Conservation (phyloP, 2,113 vertebrate genomes). For the Trichechus manatus region DNA sequence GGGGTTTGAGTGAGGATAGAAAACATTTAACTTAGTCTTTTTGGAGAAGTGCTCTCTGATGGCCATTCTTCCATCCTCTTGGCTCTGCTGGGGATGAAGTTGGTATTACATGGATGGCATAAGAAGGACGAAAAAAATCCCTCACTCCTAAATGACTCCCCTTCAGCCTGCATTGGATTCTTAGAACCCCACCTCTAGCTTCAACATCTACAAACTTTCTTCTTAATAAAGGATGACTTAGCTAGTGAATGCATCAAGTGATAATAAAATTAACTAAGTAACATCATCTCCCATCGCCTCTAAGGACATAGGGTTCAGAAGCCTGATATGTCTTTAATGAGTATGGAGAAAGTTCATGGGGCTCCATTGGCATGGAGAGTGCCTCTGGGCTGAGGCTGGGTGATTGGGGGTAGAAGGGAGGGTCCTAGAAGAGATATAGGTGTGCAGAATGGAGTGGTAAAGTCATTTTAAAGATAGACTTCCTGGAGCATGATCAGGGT, state of each 20-base stretch:
- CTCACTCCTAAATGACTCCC: neutral
- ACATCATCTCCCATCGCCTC: neutral
- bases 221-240: neutral
- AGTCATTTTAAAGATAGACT: neutral
- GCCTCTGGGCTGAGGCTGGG: neutral
- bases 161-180: neutral
- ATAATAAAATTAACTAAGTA: neutral
- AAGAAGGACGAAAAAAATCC: neutral
- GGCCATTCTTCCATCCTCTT: neutral
- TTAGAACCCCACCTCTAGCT: neutral
- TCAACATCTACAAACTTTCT: neutral
- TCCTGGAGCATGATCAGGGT: no score
- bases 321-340: neutral
- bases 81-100: neutral
- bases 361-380: neutral
- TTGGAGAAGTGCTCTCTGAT: neutral
- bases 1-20: neutral
- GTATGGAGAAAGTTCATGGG: neutral
- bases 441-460: neutral
- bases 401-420: neutral
- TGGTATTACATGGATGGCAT: neutral
- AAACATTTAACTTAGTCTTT: slow-evolving; percentile 21
- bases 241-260: neutral
- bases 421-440: no score
- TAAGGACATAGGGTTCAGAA: neutral